These are phyloP conservation scores for Ailuropoda melanoleuca DNA, from an alignment of 2,113 vertebrate species.

Conservation along the genomic window DNA sequence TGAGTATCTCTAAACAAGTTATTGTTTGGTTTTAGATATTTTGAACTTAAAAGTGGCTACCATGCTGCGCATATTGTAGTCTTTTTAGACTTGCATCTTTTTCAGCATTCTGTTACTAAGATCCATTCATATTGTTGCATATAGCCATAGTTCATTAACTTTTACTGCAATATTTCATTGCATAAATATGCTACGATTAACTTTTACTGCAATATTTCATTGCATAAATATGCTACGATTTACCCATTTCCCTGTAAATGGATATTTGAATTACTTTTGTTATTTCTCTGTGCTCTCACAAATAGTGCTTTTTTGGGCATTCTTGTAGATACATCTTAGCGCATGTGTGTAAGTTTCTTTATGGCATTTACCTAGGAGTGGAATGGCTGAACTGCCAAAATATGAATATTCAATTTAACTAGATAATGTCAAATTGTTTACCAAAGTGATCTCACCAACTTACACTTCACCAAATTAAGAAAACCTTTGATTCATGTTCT, in stretches of 20 bases:
- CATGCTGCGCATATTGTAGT: background rate
- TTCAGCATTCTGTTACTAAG: background rate
- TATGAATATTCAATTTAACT: background rate
- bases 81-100: background rate
- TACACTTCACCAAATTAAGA: background rate
- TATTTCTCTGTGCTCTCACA: background rate
- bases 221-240: background rate
- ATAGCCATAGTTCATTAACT: background rate
- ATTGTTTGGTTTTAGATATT: background rate
- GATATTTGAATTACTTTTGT: background rate
- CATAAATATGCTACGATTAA: background rate
- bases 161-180: background rate
- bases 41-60: background rate
- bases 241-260: background rate
- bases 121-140: background rate
- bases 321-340: background rate
- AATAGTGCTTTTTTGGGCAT: background rate
- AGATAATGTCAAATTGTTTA: background rate
- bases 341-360: background rate
- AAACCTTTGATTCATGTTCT: background rate
- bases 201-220: background rate
- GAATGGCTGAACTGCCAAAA: background rate
- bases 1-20: background rate
- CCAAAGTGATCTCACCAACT: background rate
- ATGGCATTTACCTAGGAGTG: background rate